Evolutionary conservation across 2,797 vertebrate genomes (phyloP).

Genomic region (Dallia pectoralis): DNA sequence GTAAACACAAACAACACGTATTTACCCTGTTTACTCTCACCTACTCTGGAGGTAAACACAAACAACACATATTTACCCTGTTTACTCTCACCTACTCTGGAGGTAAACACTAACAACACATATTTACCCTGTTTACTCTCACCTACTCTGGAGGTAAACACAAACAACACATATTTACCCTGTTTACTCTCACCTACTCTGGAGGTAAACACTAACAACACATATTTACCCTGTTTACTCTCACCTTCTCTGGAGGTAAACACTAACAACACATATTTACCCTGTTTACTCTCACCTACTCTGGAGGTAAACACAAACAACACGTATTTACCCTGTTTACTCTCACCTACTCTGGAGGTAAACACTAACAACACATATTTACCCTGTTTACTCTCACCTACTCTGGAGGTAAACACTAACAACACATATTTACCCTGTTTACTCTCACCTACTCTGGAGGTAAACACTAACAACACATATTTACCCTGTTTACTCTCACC

Average conservation of each 20-base stretch:
- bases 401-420: slow-evolving; percentile 80
- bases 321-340: slow-evolving; percentile 80
- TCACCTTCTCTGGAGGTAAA: slow-evolving; percentile 67
- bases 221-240: neutral
- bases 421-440: too few species aligned
- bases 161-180: slow-evolving; percentile 46
- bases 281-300: slow-evolving; percentile 80
- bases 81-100: slow-evolving; percentile 83
- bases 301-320: slow-evolving; percentile 80
- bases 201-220: slow-evolving; percentile 73
- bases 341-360: slow-evolving; percentile 87
- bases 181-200: slow-evolving; percentile 82
- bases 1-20: slow-evolving; percentile 71
- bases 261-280: slow-evolving; percentile 70
- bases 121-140: too few species aligned
- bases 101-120: slow-evolving; percentile 70
- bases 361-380: slow-evolving; percentile 54
- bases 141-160: slow-evolving; percentile 67
- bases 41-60: slow-evolving; percentile 84
- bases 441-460: slow-evolving; percentile 64
- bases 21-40: slow-evolving; percentile 81
- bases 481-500: slow-evolving; percentile 73
- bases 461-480: slow-evolving; percentile 51
- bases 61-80: slow-evolving; percentile 67
- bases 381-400: slow-evolving; percentile 81